phyloP scores from a whole-genome alignment of 2,797 vertebrate genomes.

The Phylloscopus collybita region DNA sequence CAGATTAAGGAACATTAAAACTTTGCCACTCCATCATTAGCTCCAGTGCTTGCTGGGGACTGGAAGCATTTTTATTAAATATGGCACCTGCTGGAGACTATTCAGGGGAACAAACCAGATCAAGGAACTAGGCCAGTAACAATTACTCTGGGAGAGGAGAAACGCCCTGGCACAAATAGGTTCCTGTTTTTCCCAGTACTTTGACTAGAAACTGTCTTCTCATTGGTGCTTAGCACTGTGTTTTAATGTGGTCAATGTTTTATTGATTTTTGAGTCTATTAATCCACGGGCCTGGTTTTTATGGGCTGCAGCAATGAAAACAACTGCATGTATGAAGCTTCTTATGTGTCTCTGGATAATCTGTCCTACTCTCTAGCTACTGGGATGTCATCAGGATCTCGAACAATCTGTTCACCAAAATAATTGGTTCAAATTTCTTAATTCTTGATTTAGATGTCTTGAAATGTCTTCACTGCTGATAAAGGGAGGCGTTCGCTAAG shows the following conservation, averaged over 20 bases:
- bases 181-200: neutral
- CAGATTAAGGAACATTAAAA: neutral
- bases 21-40: neutral
- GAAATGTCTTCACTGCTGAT: neutral
- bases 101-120: neutral
- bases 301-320: neutral
- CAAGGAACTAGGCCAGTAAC: neutral
- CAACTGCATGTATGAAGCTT: neutral
- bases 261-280: neutral
- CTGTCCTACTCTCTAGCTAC: neutral
- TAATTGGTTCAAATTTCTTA: neutral
- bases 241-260: neutral
- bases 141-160: neutral
- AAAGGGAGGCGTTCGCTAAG: slow-evolving; percentile 18
- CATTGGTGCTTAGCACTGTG: neutral
- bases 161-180: neutral
- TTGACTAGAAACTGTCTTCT: neutral
- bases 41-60: neutral
- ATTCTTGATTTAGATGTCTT: neutral
- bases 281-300: neutral
- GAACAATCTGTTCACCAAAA: neutral
- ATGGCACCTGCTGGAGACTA: neutral
- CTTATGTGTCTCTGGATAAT: neutral
- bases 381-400: neutral
- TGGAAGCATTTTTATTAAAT: neutral